phyloP scores from a whole-genome alignment of 2,113 vertebrate genomes.

The Gambusia affinis region DNA sequence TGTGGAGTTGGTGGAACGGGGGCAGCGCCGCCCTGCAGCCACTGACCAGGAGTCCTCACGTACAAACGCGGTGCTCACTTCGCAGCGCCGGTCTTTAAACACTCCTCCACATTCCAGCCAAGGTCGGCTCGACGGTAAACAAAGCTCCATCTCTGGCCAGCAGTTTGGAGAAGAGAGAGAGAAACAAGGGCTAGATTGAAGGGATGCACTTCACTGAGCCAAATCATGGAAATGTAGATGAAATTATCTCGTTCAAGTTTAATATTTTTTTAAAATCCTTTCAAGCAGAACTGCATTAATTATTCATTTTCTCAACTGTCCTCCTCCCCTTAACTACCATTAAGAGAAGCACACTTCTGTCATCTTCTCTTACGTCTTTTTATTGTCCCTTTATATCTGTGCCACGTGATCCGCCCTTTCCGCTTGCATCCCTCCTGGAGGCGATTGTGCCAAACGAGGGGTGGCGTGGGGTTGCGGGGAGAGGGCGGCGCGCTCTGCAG shows the following conservation, averaged over 20 bases:
- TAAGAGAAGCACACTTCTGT: slow-evolving; percentile 37
- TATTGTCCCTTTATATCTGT: slow-evolving; percentile 17
- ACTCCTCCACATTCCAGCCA: slow-evolving; percentile 76
- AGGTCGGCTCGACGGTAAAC: slow-evolving; percentile 84
- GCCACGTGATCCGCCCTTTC: slow-evolving; percentile 20
- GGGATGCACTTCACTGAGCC: slow-evolving; percentile 8
- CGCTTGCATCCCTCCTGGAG: slow-evolving; percentile 41
- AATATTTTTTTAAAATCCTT: slow-evolving; percentile 31
- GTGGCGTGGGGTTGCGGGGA: too few species aligned
- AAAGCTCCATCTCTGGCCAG: slow-evolving; percentile 55
- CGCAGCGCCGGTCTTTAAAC: slow-evolving; percentile 82
- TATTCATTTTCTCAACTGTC: slow-evolving; percentile 34
- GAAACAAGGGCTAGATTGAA: slow-evolving; percentile 3
- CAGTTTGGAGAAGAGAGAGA: slow-evolving; percentile 10
- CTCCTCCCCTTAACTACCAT: slow-evolving; percentile 16
- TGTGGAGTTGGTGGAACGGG: slow-evolving; percentile 82
- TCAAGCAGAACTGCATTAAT: slow-evolving; percentile 16
- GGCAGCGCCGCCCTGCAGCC: slow-evolving; percentile 80
- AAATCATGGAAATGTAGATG: slow-evolving; percentile 25
- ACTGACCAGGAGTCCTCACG: slow-evolving; percentile 78
- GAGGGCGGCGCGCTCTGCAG: slow-evolving; percentile 21
- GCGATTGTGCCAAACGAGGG: slow-evolving; percentile 21
- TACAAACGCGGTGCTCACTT: slow-evolving; percentile 83
- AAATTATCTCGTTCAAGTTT: slow-evolving; percentile 44
- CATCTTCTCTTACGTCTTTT: slow-evolving; percentile 1